Base-by-base conservation (phyloP, 1,140 invertebrate species). In the Drosophila mojavensis region DNA sequence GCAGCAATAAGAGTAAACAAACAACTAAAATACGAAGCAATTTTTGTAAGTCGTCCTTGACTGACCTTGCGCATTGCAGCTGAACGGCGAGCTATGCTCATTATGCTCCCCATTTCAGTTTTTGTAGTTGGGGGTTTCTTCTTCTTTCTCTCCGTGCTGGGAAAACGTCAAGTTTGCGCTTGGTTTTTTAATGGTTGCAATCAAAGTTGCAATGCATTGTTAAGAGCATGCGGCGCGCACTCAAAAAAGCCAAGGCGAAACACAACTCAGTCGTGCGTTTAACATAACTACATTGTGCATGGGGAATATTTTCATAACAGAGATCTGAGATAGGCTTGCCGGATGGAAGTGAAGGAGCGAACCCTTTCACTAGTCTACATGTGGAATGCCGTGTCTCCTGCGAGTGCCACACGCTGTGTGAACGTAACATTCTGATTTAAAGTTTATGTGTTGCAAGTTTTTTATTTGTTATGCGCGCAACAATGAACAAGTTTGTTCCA, bases 131-230 rank as follows among this genome's bases (percentile, higher is more conserved):
- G 9, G 6, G 6, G 0, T 33, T 0, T 9, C 2, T 33, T 33
- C 61, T 67, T 39, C 36, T 20, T 28, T 33, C 30, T 3, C 30
- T 33, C 6, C 30, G 17, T 53, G 45, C 41, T 73, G 54, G 55
- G 48, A 11, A 51, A 65, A 43, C 68, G 63, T 67, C 41, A 69
- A 64, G 60, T 41, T 65, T 75, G 68, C 53, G 66, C 83, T 79
- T 88, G 83, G 83, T 89, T 83, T 83, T 88, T 88, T 88, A 88
- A 88, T 88, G 80, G 77, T 71, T 80, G 83, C 84, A 88, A 88
- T 89, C 79, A 88, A 85, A 83, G 88, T 83, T 88, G 78, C 51
- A 75, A 80, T 89, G 83, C 84, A 86, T 82, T 85, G 82, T 79
- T 82, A 72, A 60, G 39, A 56, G 63, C 75, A 73, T 65, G 59